Base-by-base conservation (phyloP, 2,888 invertebrate species). In the Xanthorhoe spadicearia region DNA sequence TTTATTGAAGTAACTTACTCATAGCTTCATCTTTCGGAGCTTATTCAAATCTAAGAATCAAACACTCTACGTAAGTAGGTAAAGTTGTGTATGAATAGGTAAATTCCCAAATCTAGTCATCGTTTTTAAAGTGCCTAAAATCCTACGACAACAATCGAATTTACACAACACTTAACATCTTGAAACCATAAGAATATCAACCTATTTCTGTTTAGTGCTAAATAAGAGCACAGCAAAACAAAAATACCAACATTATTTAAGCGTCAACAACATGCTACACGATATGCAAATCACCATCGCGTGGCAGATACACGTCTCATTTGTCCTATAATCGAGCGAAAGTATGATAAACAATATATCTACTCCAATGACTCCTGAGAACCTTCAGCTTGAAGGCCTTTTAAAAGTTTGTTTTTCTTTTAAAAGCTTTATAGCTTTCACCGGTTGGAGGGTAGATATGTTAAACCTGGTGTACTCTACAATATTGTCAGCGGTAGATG, bases 221-320 rank as follows among this genome's bases (percentile, higher is more conserved):
- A 38, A 38, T 38, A 38, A 10, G 1, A 38, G 9, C 1, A 23
- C 23, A 23, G 4, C 10, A 10, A 38, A 38, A 13, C 38, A 38
- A 10, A 38, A 10, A 2, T 13, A 43, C 1, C 13, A 3, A 43
- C 38, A 13, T 13, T 43, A 43, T 13, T 43, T 43, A 13, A 13
- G 38, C 4, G 13, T 13, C 13, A 43, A 43, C 38, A 43, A 43
- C 38, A 43, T 13, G 13, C 10, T 43, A 43, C 38, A 43, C 35
- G 53, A 46, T 53, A 56, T 46, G 46, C 17, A 51, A 52, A 55
- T 43, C 15, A 28, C 46, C 43, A 0, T 23, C 48, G 56, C 38
- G 28, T 28, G 28, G 15, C n/a, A 2, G 48, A 17, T 48, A 48
- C 17, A 48, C 48, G 48, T 15, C 48, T 48, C 48, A 48, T 48